Evolutionary conservation across 2,113 vertebrate genomes (phyloP).

Genomic region (Cyprinodon variegatus): DNA sequence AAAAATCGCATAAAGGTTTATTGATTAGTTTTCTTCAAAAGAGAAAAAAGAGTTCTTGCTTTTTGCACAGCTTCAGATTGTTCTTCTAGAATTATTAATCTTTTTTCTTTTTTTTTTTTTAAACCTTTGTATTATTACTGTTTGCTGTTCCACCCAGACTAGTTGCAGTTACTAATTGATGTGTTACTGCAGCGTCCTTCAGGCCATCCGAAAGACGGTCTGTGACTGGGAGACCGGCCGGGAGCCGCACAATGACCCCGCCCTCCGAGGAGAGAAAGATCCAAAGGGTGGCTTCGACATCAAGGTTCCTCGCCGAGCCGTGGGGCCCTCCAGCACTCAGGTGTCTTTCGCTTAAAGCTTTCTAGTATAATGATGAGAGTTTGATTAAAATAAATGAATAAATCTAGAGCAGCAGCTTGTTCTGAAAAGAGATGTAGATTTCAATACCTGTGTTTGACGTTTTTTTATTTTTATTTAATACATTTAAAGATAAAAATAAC

Average conservation of each 20-base stretch:
- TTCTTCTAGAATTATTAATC: too few species aligned
- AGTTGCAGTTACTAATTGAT: background rate
- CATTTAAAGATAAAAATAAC: background rate
- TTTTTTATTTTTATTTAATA: too few species aligned
- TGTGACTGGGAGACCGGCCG: constrained; percentile 97
- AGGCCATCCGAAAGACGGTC: constrained; percentile 97
- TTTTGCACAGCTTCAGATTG: too few species aligned
- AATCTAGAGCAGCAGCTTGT: too few species aligned
- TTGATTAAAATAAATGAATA: background rate
- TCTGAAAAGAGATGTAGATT: background rate
- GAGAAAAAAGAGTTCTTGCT: too few species aligned
- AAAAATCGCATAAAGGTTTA: too few species aligned
- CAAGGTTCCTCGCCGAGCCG: constrained; percentile 94
- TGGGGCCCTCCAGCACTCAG: constrained; percentile 97
- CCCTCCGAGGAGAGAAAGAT: constrained; percentile 95
- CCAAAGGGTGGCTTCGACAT: constrained; percentile 99
- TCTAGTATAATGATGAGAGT: background rate
- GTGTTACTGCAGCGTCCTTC: constrained; percentile 85
- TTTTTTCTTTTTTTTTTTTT: background rate
- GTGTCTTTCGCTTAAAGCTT: constrained; percentile 41
- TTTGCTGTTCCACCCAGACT: background rate
- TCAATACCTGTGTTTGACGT: background rate
- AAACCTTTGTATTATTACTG: background rate
- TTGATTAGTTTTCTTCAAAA: too few species aligned
- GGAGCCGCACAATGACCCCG: constrained; percentile 96